A percentile compares a stretch with the other conserved stretches of the same genome.
phyloP scores from a whole-genome alignment of 92 coral and sea anemone species.

The Scolanthus callimorphus region DNA sequence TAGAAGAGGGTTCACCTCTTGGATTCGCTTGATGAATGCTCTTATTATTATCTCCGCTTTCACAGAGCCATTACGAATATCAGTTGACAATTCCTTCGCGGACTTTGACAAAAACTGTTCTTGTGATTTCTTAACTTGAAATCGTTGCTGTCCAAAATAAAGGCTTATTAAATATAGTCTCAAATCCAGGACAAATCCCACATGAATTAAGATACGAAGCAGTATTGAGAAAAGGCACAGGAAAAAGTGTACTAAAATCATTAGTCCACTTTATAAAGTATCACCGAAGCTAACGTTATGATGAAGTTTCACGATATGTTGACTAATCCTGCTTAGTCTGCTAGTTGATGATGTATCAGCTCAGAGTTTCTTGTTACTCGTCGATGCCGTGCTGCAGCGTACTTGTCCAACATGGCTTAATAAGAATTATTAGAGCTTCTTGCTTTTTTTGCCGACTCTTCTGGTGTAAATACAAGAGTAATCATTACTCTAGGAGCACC shows the following conservation, averaged over 20 bases:
- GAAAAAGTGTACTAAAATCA: constrained; percentile 44
- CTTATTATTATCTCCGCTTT: constrained; percentile 39
- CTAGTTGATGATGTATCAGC: no score
- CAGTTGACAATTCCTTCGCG: constrained; percentile 35
- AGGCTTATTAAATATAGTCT: constrained; percentile 20
- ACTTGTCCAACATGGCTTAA: no score
- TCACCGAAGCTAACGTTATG: no score
- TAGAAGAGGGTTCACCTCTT: constrained; percentile 60
- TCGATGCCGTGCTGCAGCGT: no score
- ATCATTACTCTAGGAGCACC: no score
- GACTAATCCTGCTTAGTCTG: no score
- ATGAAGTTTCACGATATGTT: no score
- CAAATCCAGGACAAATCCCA: constrained; percentile 65
- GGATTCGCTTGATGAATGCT: constrained; percentile 55
- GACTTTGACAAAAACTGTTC: constrained; percentile 41
- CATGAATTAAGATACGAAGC: constrained; percentile 28
- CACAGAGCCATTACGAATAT: constrained; percentile 40
- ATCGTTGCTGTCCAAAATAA: constrained; percentile 42
- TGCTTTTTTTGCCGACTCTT: no score
- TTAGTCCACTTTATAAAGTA: no score
- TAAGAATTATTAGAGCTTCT: no score
- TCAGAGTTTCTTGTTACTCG: no score
- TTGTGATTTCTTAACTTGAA: constrained; percentile 24
- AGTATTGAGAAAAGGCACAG: constrained; percentile 27
- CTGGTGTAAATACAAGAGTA: no score